These are phyloP conservation scores for Venturia canescens DNA, from an alignment of 1,140 invertebrate species.

Conservation along the genomic window DNA sequence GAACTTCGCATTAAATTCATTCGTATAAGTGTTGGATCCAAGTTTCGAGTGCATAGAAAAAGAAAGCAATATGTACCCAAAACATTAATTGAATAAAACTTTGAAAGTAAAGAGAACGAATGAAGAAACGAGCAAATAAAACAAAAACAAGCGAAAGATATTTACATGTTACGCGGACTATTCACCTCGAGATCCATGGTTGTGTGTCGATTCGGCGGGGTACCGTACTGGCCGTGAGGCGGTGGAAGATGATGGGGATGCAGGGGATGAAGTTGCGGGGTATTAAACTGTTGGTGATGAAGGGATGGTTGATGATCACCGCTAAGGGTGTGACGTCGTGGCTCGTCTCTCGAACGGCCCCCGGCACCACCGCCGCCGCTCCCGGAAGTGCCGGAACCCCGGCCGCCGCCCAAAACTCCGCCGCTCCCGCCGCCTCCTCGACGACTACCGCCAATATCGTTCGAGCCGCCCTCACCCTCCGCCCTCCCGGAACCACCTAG, in stretches of 20 bases:
- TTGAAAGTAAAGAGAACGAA: slow-evolving; percentile 45
- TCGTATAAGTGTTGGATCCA: background rate
- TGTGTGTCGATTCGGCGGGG: slow-evolving; percentile 77
- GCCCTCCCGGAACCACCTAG: slow-evolving; percentile 70
- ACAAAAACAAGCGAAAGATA: slow-evolving; percentile 47
- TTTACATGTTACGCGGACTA: slow-evolving; percentile 61
- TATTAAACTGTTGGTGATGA: slow-evolving; percentile 78
- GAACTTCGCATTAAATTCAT: background rate
- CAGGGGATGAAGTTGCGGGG: slow-evolving; percentile 77
- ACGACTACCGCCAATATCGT: slow-evolving; percentile 69
- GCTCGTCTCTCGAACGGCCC: slow-evolving; percentile 80
- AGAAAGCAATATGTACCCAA: background rate
- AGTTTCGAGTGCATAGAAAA: slow-evolving; percentile 1
- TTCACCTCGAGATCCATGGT: slow-evolving; percentile 86
- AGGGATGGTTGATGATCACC: slow-evolving; percentile 79
- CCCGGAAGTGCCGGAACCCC: slow-evolving; percentile 73
- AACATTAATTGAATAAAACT: background rate
- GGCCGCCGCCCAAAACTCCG: slow-evolving; percentile 69
- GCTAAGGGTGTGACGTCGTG: slow-evolving; percentile 82
- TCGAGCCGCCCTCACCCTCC: slow-evolving; percentile 71
- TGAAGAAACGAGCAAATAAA: slow-evolving; percentile 33
- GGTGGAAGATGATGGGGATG: slow-evolving; percentile 78
- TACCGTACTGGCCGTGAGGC: slow-evolving; percentile 78
- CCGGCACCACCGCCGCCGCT: slow-evolving; percentile 76
- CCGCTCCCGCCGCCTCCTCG: slow-evolving; percentile 61